Percentiles rank a stretch among this genome's conserved stretches.
These are phyloP conservation scores for Eurypyga helias DNA, from an alignment of 2,113 vertebrate genomes.

Conservation along the genomic window DNA sequence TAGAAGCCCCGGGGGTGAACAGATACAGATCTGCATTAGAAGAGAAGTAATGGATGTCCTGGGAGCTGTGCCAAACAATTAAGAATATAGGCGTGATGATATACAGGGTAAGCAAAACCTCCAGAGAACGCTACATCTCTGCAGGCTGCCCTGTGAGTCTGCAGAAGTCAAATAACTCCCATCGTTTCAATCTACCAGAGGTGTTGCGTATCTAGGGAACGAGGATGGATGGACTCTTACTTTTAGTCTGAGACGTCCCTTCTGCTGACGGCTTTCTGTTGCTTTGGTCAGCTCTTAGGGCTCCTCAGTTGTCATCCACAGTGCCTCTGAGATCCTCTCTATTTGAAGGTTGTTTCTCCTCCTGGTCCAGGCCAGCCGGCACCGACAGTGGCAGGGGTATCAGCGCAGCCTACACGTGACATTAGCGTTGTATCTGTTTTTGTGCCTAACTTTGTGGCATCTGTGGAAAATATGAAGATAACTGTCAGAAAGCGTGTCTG, in stretches of 20 bases:
- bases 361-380: not conserved
- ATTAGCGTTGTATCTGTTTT: not conserved
- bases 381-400: not conserved
- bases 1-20: not conserved
- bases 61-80: slow-evolving; percentile 38
- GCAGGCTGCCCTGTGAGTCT: not conserved
- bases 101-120: not conserved
- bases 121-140: not conserved
- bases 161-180: not conserved
- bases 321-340: not conserved
- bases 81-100: slow-evolving; percentile 3
- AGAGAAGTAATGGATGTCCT: slow-evolving; percentile 14
- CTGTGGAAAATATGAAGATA: slow-evolving; percentile 42
- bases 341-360: not conserved
- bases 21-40: not conserved
- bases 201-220: not conserved
- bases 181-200: not conserved
- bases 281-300: not conserved
- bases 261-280: not conserved
- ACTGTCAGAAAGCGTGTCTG: slow-evolving; percentile 37
- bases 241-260: not conserved
- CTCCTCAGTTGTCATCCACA: not conserved
- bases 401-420: not conserved
- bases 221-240: not conserved
- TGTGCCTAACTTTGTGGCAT: slow-evolving; percentile 14